These are phyloP conservation scores for Gonioctena quinquepunctata DNA, from an alignment of 1,140 invertebrate genomes.

Conservation along the genomic window DNA sequence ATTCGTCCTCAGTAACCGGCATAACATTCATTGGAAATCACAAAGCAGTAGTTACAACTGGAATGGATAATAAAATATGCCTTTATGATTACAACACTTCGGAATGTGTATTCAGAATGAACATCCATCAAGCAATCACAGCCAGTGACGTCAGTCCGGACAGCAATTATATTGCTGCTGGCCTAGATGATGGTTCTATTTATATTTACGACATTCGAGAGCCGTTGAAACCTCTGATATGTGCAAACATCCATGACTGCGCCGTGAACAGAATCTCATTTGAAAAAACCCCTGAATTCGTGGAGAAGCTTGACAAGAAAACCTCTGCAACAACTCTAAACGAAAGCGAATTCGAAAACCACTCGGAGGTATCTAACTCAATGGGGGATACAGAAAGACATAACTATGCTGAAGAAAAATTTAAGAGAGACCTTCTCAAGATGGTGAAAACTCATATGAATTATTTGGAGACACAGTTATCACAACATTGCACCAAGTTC, in stretches of 20 bases:
- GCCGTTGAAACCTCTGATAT: conserved; percentile 29
- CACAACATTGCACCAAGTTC: conserved; percentile 30
- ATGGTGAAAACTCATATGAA: conserved; percentile 24
- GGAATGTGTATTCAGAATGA: conserved; percentile 27
- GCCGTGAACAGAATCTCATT: conserved; percentile 28
- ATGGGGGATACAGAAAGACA: neutral
- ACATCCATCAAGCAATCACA: conserved; percentile 29
- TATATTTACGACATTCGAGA: conserved; percentile 35
- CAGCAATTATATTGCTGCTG: conserved; percentile 31
- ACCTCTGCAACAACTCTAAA: conserved; percentile 8
- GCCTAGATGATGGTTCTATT: conserved; percentile 34
- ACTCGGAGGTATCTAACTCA: neutral
- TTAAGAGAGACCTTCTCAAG: conserved; percentile 27
- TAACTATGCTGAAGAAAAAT: conserved; percentile 22
- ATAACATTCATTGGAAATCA: conserved; percentile 26
- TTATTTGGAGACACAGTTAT: conserved; percentile 29
- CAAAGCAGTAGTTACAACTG: conserved; percentile 30
- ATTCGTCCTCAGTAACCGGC: conserved; percentile 30
- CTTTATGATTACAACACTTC: conserved; percentile 24
- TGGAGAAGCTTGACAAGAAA: neutral
- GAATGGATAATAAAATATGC: conserved; percentile 39
- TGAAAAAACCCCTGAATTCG: neutral
- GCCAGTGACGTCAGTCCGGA: conserved; percentile 32
- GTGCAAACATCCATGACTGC: conserved; percentile 20
- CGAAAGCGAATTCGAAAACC: conserved; percentile 14